These are phyloP conservation scores for Panthera uncia DNA, from an alignment of 2,113 vertebrate genomes.

Conservation along the genomic window DNA sequence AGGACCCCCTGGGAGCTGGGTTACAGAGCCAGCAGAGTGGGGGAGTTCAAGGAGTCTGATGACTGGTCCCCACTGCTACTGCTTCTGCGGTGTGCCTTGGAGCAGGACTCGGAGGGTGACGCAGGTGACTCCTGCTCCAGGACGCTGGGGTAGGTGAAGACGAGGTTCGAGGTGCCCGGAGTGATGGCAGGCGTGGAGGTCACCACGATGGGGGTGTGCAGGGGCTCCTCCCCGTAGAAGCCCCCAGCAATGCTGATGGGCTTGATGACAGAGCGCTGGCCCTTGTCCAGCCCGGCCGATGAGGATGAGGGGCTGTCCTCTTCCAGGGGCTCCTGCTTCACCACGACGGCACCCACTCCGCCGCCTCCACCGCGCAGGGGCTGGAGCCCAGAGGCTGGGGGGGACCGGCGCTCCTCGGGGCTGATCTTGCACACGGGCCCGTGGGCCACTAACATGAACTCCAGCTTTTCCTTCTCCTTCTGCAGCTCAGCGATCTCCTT, in stretches of 20 bases:
- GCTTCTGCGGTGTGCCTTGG: slow-evolving; percentile 99
- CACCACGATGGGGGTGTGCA: slow-evolving; percentile 98
- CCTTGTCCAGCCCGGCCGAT: slow-evolving; percentile 84
- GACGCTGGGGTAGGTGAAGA: slow-evolving; percentile 98
- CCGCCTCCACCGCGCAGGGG: slow-evolving; percentile 79
- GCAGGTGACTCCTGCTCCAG: slow-evolving; percentile 97
- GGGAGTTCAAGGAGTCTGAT: slow-evolving; percentile 99
- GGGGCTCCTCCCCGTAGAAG: slow-evolving; percentile 95
- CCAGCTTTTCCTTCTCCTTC: slow-evolving; percentile 99
- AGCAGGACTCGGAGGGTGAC: slow-evolving; percentile 97
- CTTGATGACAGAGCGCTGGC: slow-evolving; percentile 97
- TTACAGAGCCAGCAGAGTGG: slow-evolving; percentile 98
- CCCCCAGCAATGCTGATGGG: slow-evolving; percentile 95
- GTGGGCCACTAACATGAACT: slow-evolving; percentile 99
- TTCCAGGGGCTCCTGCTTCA: slow-evolving; percentile 92
- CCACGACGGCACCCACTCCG: slow-evolving; percentile 91
- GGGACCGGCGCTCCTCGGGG: slow-evolving; percentile 89
- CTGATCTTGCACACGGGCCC: slow-evolving; percentile 97
- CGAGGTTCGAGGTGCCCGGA: slow-evolving; percentile 94
- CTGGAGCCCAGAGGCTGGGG: slow-evolving; percentile 88
- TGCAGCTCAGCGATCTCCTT: slow-evolving; percentile 97
- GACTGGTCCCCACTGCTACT: slow-evolving; percentile 99
- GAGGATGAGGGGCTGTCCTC: slow-evolving; percentile 83
- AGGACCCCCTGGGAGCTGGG: slow-evolving; percentile 19
- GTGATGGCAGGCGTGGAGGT: slow-evolving; percentile 96